phyloP scores from a whole-genome alignment of 2,888 invertebrate genomes.

The Empis stercorea region DNA sequence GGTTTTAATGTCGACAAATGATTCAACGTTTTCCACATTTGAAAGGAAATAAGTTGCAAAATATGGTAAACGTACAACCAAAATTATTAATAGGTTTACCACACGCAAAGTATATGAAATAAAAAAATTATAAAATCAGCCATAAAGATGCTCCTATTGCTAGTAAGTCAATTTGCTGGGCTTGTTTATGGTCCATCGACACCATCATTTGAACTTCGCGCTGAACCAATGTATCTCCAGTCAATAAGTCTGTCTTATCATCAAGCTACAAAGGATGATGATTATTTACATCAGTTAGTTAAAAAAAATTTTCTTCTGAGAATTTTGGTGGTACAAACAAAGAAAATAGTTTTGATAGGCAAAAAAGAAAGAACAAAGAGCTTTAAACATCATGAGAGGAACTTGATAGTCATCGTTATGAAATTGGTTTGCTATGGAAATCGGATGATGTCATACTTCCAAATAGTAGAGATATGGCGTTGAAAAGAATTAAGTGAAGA shows the following conservation, averaged over 20 bases:
- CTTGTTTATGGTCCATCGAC: slow-evolving; percentile 2
- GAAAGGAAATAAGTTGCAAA: too few relatives aligned
- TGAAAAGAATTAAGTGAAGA: background rate
- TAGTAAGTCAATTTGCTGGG: slow-evolving; percentile 6
- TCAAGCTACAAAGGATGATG: background rate
- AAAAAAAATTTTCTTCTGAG: slow-evolving; percentile 5
- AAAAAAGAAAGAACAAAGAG: slow-evolving; percentile 1
- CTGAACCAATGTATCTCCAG: background rate
- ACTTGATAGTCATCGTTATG: too few relatives aligned
- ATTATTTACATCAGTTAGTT: slow-evolving; percentile 2
- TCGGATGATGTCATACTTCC: too few relatives aligned
- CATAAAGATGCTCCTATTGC: slow-evolving; percentile 1
- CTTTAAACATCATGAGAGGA: background rate
- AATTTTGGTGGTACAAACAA: slow-evolving; percentile 5
- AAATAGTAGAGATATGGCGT: too few relatives aligned
- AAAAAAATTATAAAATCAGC: background rate
- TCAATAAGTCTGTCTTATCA: background rate
- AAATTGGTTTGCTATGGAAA: too few relatives aligned
- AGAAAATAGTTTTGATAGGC: background rate
- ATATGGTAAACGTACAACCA: slow-evolving; percentile 3
- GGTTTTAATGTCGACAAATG: too few relatives aligned
- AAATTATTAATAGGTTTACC: slow-evolving; percentile 2
- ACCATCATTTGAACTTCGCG: background rate
- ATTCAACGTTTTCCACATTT: too few relatives aligned
- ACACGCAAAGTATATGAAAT: slow-evolving; percentile 3